Conservation (phyloP, 2,888 invertebrate species). For the Mythimna ferrago region DNA sequence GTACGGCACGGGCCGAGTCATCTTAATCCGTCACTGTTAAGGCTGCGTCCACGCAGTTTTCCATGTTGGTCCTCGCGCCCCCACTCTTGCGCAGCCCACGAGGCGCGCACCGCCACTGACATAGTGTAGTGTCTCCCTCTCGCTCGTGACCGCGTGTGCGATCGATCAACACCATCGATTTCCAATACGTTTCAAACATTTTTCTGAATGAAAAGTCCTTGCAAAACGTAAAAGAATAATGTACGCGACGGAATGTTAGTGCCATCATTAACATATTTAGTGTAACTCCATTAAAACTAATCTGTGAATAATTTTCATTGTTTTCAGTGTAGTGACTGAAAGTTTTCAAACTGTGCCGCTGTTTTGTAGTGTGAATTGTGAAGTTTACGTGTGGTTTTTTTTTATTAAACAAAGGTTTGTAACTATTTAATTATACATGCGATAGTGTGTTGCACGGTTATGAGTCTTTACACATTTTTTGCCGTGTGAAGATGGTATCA, state of each 20-base stretch:
- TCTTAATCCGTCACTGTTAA: slow-evolving; percentile 62
- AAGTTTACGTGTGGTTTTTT: slow-evolving; percentile 50
- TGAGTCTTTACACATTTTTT: slow-evolving; percentile 49
- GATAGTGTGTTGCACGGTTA: slow-evolving; percentile 32
- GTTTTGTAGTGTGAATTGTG: slow-evolving; percentile 60
- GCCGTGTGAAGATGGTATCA: slow-evolving; percentile 46
- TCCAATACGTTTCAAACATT: slow-evolving; percentile 80
- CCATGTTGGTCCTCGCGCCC: slow-evolving; percentile 82
- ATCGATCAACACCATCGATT: slow-evolving; percentile 78
- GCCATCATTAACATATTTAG: slow-evolving; percentile 57
- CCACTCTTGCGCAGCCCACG: slow-evolving; percentile 78
- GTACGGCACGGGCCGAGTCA: slow-evolving; percentile 12
- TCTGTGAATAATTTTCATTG: slow-evolving; percentile 61
- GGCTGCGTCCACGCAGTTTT: slow-evolving; percentile 83
- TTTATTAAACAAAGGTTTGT: slow-evolving; percentile 59
- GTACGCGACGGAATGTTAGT: slow-evolving; percentile 60
- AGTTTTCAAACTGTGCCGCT: slow-evolving; percentile 55
- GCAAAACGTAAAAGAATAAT: slow-evolving; percentile 68
- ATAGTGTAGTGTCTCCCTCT: slow-evolving; percentile 81
- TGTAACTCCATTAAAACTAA: slow-evolving; percentile 48
- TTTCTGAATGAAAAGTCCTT: slow-evolving; percentile 88
- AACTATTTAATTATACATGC: slow-evolving; percentile 56
- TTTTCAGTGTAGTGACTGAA: slow-evolving; percentile 67
- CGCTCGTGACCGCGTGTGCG: slow-evolving; percentile 80
- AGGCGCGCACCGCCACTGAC: slow-evolving; percentile 65